phyloP scores from a whole-genome alignment of 2,888 invertebrate species.

The Pristionchus maxplancki region DNA sequence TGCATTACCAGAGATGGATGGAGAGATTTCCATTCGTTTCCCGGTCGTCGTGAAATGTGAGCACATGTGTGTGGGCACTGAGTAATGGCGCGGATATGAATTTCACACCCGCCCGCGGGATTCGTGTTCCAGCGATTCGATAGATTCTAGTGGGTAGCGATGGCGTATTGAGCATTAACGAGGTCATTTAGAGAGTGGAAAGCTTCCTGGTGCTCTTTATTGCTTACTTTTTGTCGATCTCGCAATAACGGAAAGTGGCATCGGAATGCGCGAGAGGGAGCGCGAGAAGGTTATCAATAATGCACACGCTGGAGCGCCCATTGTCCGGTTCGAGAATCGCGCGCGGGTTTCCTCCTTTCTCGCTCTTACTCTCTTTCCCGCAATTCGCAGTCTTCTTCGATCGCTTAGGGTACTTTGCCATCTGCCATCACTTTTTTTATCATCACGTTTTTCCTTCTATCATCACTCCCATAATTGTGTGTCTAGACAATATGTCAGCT shows the following conservation, averaged over 20 bases:
- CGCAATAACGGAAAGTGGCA: slow-evolving; percentile 1
- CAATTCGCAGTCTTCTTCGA: neutral
- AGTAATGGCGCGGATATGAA: slow-evolving; percentile 8
- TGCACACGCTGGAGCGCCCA: neutral
- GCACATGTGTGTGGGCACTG: neutral
- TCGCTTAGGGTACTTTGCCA: neutral
- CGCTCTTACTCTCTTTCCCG: neutral
- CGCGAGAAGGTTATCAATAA: slow-evolving; percentile 18
- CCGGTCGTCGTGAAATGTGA: neutral
- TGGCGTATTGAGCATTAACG: neutral
- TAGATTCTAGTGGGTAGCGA: neutral
- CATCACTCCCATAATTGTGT: no score
- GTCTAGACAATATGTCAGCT: no score
- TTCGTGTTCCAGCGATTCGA: neutral
- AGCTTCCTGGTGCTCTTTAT: neutral
- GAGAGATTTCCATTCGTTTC: neutral
- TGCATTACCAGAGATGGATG: neutral
- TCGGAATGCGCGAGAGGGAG: neutral
- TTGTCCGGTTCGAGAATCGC: neutral
- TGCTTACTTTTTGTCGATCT: neutral
- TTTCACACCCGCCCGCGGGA: neutral
- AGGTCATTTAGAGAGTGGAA: neutral
- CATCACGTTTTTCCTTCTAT: no score
- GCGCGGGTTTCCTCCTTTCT: neutral
- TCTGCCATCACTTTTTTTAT: neutral